Base-by-base conservation (phyloP, 2,888 invertebrate species). In the Drosophila sordidapex region DNA sequence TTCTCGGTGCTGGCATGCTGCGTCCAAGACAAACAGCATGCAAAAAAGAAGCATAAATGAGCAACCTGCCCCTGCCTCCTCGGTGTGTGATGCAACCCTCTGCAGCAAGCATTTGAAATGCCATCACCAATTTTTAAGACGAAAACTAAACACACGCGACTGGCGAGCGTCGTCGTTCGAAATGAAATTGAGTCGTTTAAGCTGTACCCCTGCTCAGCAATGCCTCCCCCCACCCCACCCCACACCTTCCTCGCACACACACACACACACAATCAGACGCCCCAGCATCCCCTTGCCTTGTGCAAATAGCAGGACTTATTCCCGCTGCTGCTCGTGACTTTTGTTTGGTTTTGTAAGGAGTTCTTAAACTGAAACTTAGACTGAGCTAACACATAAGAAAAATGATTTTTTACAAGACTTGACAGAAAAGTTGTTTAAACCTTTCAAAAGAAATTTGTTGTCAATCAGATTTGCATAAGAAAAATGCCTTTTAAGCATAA, bases 161-260 rank as follows among this genome's bases (percentile, higher is more conserved):
- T 62, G 63, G 29, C 62, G 43, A 70, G 18, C 61, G 63, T 11
- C 59, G 51, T 60, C 70, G 67, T 68, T 78, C 53, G 68, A 56
- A 81, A 79, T 86, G 86, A 83, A 73, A 84, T 86, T 79, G 83
- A 86, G 87, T 79, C 85, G 77, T 74, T 71, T 71, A 81, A 66
- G 64, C 76, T 54, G 56, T 59, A 11, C 43, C 18, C 36, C 29
- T 29, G 5, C 38, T 10, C 15, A 38, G 21, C n/a, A 52, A 13
- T 6, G 21, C 21, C 27, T 40, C 21, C 35, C 4, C 4, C 29
- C 8, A 35, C 27, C 58, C 21, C 49, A n/a, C 33, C 13, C 7
- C n/a, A n/a, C 46, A 7, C 46, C 21, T 4, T 21, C 43, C 5
- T 21, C 2, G 21, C 46, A 21, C 21, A 46, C 46, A 21, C 7